Base-by-base conservation (phyloP, 2,797 vertebrate genomes). In the Eremophila alpestris region DNA sequence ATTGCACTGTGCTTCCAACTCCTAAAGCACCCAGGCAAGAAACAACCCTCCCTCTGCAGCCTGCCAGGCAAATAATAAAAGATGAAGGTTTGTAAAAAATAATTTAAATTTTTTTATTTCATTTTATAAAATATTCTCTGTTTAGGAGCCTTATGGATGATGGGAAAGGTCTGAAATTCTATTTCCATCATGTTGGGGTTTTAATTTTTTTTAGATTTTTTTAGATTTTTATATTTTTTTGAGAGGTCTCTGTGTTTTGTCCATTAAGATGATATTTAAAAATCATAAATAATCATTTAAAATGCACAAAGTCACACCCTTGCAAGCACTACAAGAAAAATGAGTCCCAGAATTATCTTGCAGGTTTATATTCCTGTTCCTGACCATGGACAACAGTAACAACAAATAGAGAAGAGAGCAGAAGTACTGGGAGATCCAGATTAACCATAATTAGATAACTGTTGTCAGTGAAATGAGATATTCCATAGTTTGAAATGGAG, bases 401-500 rank as follows among this genome's bases (percentile, higher is more conserved):
- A 90, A 82, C 83, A 76, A 81, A 88, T 3, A 73, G 13, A 91
- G 77, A 90, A 91, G 83, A 79, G 86, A 84, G 87, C 56, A 93
- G 77, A 94, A 92, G 26, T 86, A 46, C 56, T 30, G 82, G 49
- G 43, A 87, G 74, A 74, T 26, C 83, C 70, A 89, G 67, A 91
- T 84, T 90, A 94, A 88, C 83, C 83, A 92, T 90, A 82, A 88
- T 87, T 81, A 89, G 77, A 59, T 81, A 88, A 41, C 65, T 88
- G 70, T 49, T 94, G 83, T 26, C 80, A 77, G 40, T 71, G 89
- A 91, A 95, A 95, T 94, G 69, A 81, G 77, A 73, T 92, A 93
- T 65, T 55, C 30, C 62, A 18, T 24, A n/a, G 40, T 55, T 64
- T 41, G 59, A 90, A 94, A 96, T 34, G 20, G 59, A 93, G 77